Percentiles rank a stretch among this genome's conserved stretches.
These are phyloP conservation scores for Dendroctonus ponderosae DNA, from an alignment of 1,140 invertebrate genomes.

Conservation along the genomic window DNA sequence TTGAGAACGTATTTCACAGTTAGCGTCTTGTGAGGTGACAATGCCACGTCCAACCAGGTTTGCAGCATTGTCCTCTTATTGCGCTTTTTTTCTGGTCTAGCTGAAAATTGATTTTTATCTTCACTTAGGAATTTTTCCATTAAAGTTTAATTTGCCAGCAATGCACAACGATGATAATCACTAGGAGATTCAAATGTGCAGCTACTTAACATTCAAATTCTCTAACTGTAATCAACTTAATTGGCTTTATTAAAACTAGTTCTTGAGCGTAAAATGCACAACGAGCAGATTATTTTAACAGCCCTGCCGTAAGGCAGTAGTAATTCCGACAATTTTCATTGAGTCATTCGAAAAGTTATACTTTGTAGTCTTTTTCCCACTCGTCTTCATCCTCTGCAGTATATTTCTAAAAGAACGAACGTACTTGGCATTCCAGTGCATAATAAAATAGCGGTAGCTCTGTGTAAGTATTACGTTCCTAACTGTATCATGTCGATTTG, in stretches of 20 bases:
- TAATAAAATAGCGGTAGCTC: conserved; percentile 37
- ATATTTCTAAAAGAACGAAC: conserved; percentile 9
- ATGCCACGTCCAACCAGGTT: no score
- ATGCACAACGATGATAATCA: no score
- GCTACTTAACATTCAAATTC: conserved; percentile 18
- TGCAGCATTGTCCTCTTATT: no score
- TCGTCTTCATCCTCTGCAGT: conserved; percentile 12
- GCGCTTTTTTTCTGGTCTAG: no score
- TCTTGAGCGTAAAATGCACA: no score
- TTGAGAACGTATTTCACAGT: no score
- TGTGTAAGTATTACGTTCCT: conserved; percentile 33
- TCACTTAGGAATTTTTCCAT: not conserved
- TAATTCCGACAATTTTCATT: conserved; percentile 4
- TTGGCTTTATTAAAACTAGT: conserved; percentile 23
- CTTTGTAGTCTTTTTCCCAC: not conserved
- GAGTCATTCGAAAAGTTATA: conserved; percentile 14
- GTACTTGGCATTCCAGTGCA: conserved; percentile 36
- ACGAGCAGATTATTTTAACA: no score
- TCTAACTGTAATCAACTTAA: conserved; percentile 20
- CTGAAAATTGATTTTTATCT: no score
- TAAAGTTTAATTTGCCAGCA: not conserved
- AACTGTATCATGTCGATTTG: conserved; percentile 22
- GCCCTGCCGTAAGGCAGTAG: no score
- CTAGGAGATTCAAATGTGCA: not conserved
- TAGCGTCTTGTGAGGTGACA: no score